Percentiles rank a stretch among this genome's conserved stretches.
These are phyloP conservation scores for Uromys caudimaculatus DNA, from an alignment of 2,797 vertebrate genomes.

Conservation along the genomic window DNA sequence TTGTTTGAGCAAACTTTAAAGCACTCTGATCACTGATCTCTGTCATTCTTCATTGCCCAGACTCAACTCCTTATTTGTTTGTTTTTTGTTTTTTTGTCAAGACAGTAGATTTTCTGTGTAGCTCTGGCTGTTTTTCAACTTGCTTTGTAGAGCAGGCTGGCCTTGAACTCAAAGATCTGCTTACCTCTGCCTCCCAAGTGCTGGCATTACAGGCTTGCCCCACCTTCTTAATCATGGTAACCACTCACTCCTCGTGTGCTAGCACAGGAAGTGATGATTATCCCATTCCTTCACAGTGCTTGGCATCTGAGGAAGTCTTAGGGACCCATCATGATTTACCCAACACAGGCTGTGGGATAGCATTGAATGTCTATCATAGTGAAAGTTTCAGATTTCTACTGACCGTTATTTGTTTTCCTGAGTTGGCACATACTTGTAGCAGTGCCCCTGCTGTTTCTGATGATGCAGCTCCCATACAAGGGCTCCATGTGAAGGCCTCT, in stretches of 20 bases:
- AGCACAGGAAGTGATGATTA: constrained; percentile 3
- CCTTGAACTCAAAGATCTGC: background rate
- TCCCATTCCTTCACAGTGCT: constrained; percentile 4
- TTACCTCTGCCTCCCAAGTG: background rate
- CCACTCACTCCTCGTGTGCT: constrained; percentile 59
- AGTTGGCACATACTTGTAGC: background rate
- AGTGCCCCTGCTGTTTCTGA: background rate
- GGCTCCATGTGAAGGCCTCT: background rate
- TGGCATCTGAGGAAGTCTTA: background rate
- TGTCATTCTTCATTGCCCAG: constrained; percentile 83
- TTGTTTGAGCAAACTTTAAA: constrained; percentile 82
- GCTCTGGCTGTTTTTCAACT: background rate
- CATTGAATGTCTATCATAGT: background rate
- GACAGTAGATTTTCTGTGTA: background rate
- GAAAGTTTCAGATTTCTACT: background rate
- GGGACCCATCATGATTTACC: background rate
- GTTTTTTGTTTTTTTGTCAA: background rate
- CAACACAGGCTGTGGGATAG: background rate
- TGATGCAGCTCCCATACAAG: background rate
- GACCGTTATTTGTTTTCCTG: background rate
- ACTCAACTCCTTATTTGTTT: constrained; percentile 57
- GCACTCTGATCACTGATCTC: constrained; percentile 82
- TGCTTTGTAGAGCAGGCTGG: background rate
- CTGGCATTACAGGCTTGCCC: background rate
- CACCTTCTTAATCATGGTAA: constrained; percentile 77